Percentiles rank a stretch among this genome's conserved stretches.
Evolutionary conservation across 2,113 vertebrate species (phyloP).

Genomic region (Muntiacus muntjak): DNA sequence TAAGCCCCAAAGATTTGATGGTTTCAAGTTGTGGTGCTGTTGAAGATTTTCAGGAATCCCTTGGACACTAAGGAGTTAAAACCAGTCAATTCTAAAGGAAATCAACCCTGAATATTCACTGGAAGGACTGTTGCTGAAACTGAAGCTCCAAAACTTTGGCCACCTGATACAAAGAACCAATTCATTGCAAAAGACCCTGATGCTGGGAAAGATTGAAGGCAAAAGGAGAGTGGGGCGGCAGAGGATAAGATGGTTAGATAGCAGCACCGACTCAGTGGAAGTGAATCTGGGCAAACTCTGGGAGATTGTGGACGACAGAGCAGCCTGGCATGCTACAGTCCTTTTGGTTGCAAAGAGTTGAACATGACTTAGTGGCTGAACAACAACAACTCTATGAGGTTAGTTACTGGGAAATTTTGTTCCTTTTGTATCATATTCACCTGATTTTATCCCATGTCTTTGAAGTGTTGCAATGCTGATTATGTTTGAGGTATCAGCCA

Average conservation of each 20-base stretch:
- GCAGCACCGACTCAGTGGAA: rapidly evolving
- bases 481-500: not conserved
- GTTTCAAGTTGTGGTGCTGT: not conserved
- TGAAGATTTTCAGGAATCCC: not conserved
- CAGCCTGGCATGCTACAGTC: not conserved
- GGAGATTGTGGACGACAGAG: not conserved
- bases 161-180: not conserved
- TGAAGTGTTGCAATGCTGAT: not conserved
- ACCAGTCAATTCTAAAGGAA: not conserved
- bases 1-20: not conserved
- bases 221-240: not conserved
- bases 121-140: not conserved
- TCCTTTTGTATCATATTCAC: not conserved
- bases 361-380: not conserved
- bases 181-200: not conserved
- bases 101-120: not conserved
- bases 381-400: not conserved
- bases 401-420: not conserved
- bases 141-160: not conserved
- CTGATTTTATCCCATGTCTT: not conserved
- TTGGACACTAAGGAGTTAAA: not conserved
- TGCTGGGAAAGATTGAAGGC: not conserved
- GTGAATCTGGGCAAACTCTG: not conserved
- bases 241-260: not conserved
- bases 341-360: not conserved